Evolutionary conservation across 2,888 invertebrate species (phyloP).

Genomic region (Orthosia gracilis): DNA sequence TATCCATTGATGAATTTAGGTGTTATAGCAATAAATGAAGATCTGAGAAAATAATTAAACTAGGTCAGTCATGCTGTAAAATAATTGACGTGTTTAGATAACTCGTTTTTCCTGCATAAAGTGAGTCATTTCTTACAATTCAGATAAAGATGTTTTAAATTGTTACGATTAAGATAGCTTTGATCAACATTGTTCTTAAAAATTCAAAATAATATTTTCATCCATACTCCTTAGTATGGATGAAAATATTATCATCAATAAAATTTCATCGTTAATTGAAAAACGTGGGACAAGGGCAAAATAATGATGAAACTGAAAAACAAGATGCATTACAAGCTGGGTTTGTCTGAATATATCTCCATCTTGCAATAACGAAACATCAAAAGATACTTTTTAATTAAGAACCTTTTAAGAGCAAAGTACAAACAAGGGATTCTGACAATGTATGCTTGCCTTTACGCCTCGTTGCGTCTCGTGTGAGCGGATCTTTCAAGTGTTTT

Average conservation of each 20-base stretch:
- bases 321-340: background rate
- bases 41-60: conserved; percentile 28
- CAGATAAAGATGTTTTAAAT: conserved; percentile 13
- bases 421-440: conserved; percentile 18
- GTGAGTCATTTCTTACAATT: conserved; percentile 17
- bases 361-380: conserved; percentile 1
- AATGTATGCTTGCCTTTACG: conserved; percentile 35
- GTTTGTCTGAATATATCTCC: background rate
- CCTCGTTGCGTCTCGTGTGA: conserved; percentile 52
- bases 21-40: conserved; percentile 20
- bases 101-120: conserved; percentile 25
- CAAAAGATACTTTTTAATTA: conserved; percentile 35
- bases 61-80: conserved; percentile 44
- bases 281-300: background rate
- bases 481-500: conserved; percentile 29
- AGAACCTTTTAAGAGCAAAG: conserved; percentile 24
- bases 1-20: conserved; percentile 25
- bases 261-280: conserved; percentile 4
- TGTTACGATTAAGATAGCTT: background rate
- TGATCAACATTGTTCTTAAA: background rate
- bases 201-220: too few species aligned
- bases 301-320: too few species aligned
- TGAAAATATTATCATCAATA: background rate
- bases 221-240: too few species aligned
- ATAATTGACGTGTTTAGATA: conserved; percentile 39